phyloP scores from a whole-genome alignment of 2,888 invertebrate species.

The Dasypogon diadema region DNA sequence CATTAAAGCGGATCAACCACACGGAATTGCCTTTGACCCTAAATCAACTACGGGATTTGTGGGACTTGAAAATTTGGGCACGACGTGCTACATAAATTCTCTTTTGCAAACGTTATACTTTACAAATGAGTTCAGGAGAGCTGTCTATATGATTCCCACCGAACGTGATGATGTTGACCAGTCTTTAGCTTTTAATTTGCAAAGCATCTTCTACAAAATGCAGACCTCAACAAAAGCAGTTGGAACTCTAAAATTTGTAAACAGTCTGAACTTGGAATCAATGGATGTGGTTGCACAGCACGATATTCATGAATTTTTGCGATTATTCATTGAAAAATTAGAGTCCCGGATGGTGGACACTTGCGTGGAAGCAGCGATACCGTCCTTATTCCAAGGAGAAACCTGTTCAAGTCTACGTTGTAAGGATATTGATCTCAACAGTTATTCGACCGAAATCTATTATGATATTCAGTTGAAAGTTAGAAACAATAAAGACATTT shows the following conservation, averaged over 20 bases:
- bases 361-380: constrained; percentile 97
- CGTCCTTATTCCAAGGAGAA: constrained; percentile 97
- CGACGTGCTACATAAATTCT: constrained; percentile 99
- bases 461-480: constrained; percentile 99
- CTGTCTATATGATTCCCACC: constrained; percentile 99
- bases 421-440: constrained; percentile 96
- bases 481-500: constrained; percentile 96
- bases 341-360: constrained; percentile 99
- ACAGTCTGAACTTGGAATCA: constrained; percentile 99
- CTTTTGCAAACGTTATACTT: constrained; percentile 97
- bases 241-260: constrained; percentile 98
- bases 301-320: constrained; percentile 90
- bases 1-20: constrained; percentile 89
- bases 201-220: constrained; percentile 97
- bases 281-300: constrained; percentile 99
- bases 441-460: constrained; percentile 96
- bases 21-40: constrained; percentile 97
- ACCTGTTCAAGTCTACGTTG: constrained; percentile 99
- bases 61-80: constrained; percentile 98
- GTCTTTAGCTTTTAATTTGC: constrained; percentile 85
- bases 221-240: constrained; percentile 98
- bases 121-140: constrained; percentile 90
- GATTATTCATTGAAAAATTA: constrained; percentile 93
- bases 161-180: constrained; percentile 96
- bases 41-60: constrained; percentile 93